Percentiles rank a stretch among this genome's conserved stretches.
Evolutionary conservation across 1,140 invertebrate genomes (phyloP).

Genomic region (Musca vetustissima): DNA sequence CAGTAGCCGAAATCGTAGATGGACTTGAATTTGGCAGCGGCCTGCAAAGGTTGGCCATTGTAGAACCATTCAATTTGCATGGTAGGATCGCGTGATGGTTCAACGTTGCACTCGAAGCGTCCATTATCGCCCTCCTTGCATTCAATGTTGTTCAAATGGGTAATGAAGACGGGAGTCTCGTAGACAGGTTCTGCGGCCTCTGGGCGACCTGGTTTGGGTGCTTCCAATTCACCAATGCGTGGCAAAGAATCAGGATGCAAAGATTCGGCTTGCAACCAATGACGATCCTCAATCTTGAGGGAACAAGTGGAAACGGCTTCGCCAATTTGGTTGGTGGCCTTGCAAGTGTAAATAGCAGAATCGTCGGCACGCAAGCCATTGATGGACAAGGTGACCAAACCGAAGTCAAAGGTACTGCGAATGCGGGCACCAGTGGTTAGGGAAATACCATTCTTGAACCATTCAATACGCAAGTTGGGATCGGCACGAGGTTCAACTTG

Average conservation of each 20-base stretch:
- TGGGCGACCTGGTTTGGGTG: slow-evolving; percentile 64
- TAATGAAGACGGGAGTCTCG: slow-evolving; percentile 85
- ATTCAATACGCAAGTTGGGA: slow-evolving; percentile 86
- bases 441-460: slow-evolving; percentile 91
- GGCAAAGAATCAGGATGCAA: slow-evolving; percentile 88
- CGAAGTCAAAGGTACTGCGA: slow-evolving; percentile 90
- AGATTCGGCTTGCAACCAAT: slow-evolving; percentile 84
- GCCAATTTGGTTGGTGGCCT: slow-evolving; percentile 85
- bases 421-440: slow-evolving; percentile 81
- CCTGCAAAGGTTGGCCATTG: slow-evolving; percentile 79
- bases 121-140: slow-evolving; percentile 87
- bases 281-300: slow-evolving; percentile 84
- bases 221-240: slow-evolving; percentile 84
- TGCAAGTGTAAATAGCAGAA: slow-evolving; percentile 92
- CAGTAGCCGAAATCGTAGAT: slow-evolving; percentile 90
- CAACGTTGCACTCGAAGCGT: slow-evolving; percentile 93
- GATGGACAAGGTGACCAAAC: slow-evolving; percentile 88
- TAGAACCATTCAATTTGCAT: slow-evolving; percentile 91
- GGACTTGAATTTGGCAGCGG: slow-evolving; percentile 78
- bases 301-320: slow-evolving; percentile 90
- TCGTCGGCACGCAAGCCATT: slow-evolving; percentile 84
- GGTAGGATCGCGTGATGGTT: slow-evolving; percentile 92
- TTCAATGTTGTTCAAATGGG: slow-evolving; percentile 87
- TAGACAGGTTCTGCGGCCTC: slow-evolving; percentile 75
- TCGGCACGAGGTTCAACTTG: slow-evolving; percentile 95